Evolutionary conservation across 2,888 invertebrate genomes (phyloP).

Genomic region (Heliconius sara): DNA sequence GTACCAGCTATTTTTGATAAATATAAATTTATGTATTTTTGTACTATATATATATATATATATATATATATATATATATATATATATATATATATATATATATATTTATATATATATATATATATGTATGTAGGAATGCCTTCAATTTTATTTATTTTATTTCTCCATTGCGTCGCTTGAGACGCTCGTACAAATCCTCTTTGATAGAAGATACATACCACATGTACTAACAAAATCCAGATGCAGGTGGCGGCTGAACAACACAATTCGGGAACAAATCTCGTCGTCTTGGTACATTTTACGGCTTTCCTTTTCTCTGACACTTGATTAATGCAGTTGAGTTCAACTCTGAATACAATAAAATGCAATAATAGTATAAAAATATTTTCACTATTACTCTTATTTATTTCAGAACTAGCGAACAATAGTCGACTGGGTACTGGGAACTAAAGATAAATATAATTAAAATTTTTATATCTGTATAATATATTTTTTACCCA

Average conservation of each 20-base stretch:
- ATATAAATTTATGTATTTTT: background rate
- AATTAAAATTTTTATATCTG: too few species aligned
- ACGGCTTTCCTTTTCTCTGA: slow-evolving; percentile 27
- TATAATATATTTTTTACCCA: too few species aligned
- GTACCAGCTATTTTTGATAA: background rate
- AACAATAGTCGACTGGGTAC: too few species aligned
- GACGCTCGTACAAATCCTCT: slow-evolving; percentile 45
- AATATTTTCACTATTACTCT: too few species aligned
- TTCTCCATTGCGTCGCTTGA: slow-evolving; percentile 19
- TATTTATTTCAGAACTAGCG: too few species aligned
- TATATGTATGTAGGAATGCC: background rate
- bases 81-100: too few species aligned
- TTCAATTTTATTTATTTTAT: slow-evolving; percentile 21
- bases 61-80: background rate
- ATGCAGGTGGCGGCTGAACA: slow-evolving; percentile 77
- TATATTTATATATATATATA: background rate
- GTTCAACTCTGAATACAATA: background rate
- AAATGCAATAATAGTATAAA: background rate
- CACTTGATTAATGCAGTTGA: slow-evolving; percentile 37
- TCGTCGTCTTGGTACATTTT: slow-evolving; percentile 50
- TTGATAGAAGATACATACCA: slow-evolving; percentile 47
- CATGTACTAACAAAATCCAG: slow-evolving; percentile 71
- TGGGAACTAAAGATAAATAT: too few species aligned
- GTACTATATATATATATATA: background rate
- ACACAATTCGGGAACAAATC: slow-evolving; percentile 78